phyloP scores from a whole-genome alignment of 2,888 invertebrate genomes.

The Lamproptera curius region DNA sequence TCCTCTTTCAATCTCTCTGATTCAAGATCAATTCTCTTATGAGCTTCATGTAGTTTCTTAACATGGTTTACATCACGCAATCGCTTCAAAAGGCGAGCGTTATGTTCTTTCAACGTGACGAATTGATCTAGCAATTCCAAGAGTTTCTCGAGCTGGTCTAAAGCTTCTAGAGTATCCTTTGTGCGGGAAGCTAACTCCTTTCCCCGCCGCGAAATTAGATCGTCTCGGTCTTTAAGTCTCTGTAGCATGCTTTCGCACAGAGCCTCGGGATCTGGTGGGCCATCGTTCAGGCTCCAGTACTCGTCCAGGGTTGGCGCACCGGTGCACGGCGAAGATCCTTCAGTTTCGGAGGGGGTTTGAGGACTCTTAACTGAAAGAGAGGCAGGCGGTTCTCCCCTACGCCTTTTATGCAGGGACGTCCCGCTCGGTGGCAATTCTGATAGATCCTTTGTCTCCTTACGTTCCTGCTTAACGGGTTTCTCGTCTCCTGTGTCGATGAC shows the following conservation, averaged over 20 bases:
- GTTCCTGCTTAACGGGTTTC: constrained; percentile 28
- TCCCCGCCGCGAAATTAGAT: constrained; percentile 72
- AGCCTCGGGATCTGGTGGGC: constrained; percentile 48
- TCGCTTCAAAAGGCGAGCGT: constrained; percentile 81
- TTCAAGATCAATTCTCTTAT: constrained; percentile 68
- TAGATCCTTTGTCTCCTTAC: constrained; percentile 46
- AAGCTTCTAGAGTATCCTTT: constrained; percentile 80
- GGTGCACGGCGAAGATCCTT: constrained; percentile 66
- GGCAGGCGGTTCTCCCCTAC: constrained; percentile 61
- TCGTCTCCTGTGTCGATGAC: constrained; percentile 42
- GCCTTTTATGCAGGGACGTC: constrained; percentile 62
- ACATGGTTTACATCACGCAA: constrained; percentile 86
- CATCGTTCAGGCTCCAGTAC: constrained; percentile 46
- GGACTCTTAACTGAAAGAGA: constrained; percentile 57
- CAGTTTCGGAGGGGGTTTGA: constrained; percentile 60
- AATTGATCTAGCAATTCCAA: constrained; percentile 88
- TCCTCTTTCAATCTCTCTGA: constrained; percentile 58
- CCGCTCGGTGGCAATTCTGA: constrained; percentile 62
- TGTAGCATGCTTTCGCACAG: constrained; percentile 64
- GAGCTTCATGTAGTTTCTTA: constrained; percentile 80
- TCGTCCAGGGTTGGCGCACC: constrained; percentile 59
- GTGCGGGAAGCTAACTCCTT: constrained; percentile 76
- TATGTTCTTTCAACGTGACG: constrained; percentile 84
- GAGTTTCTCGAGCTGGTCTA: constrained; percentile 89
- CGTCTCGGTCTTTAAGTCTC: constrained; percentile 56